Conservation (phyloP, 1,140 invertebrate species). For the Panulirus ornatus region DNA sequence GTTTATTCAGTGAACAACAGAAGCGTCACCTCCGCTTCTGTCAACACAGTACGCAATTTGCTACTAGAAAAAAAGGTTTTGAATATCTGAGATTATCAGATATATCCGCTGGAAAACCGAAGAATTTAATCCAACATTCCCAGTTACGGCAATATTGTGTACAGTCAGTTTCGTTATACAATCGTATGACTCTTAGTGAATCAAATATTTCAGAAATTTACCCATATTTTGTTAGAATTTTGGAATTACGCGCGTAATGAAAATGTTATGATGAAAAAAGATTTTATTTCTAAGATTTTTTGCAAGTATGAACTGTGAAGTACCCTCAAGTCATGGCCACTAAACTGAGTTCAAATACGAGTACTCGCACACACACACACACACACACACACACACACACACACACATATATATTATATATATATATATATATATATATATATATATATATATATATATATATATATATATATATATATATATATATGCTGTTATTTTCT, state of each 20-base stretch:
- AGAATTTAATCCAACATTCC: no score
- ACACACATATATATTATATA: neutral
- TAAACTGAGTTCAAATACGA: neutral
- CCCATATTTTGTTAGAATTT: neutral
- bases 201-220: no score
- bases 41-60: no score
- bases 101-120: no score
- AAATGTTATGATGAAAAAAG: neutral
- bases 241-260: neutral
- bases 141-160: no score
- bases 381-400: neutral
- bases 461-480: conserved; percentile 14
- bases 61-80: no score
- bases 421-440: conserved; percentile 14
- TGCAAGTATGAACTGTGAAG: neutral
- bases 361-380: neutral
- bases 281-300: neutral
- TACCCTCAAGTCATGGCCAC: neutral
- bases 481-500: neutral
- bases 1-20: no score
- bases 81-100: no score
- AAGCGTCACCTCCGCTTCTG: no score
- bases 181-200: no score
- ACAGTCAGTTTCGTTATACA: no score
- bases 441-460: no score